phyloP scores from a whole-genome alignment of 2,888 invertebrate genomes.

The Nomada lathburiana region DNA sequence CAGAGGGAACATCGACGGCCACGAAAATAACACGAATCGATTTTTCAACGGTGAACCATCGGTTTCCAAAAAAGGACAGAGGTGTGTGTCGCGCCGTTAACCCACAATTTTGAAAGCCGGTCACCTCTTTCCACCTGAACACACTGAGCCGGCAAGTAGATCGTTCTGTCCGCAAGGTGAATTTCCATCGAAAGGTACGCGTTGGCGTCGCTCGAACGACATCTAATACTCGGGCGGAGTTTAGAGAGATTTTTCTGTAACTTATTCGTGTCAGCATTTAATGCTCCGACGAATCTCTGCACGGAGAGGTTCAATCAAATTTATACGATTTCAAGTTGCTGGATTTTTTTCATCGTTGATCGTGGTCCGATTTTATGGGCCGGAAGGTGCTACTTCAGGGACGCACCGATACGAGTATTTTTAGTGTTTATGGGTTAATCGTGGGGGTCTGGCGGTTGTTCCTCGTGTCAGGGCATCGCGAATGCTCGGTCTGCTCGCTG shows the following conservation, averaged over 20 bases:
- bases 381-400: conserved; percentile 1
- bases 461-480: conserved; percentile 11
- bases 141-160: conserved; percentile 34
- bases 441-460: conserved; percentile 5
- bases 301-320: no score
- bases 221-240: no score
- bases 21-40: conserved; percentile 53
- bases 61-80: conserved; percentile 67
- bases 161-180: conserved; percentile 28
- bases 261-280: no score
- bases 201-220: background rate
- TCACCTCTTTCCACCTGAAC: conserved; percentile 65
- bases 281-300: no score
- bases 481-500: conserved; percentile 6
- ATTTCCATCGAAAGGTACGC: background rate
- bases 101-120: conserved; percentile 70
- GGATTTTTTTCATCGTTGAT: background rate
- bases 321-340: background rate
- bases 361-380: background rate
- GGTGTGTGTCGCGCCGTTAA: conserved; percentile 54
- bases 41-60: conserved; percentile 38
- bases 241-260: background rate
- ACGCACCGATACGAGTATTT: conserved; percentile 18
- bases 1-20: conserved; percentile 16
- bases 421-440: conserved; percentile 30